A percentile compares a stretch with the other conserved stretches of the same genome.
phyloP scores from a whole-genome alignment of 92 coral and sea anemone genomes.

The Hydrozoanthus gracilis region DNA sequence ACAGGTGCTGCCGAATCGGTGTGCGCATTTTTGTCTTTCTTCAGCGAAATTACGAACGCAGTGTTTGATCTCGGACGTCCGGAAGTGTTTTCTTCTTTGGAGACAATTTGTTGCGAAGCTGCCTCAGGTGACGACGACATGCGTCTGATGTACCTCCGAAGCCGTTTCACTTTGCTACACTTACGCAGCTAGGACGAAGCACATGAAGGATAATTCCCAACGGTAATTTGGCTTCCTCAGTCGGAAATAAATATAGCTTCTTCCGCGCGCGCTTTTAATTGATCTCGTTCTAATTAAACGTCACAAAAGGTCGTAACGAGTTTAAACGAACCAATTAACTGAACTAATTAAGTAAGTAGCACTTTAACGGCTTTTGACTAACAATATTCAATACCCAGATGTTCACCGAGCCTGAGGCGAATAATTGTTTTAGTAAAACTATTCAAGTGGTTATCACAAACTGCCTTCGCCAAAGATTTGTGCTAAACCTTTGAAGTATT shows the following conservation, averaged over 20 bases:
- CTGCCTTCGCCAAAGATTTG: no score
- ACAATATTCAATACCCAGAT: no score
- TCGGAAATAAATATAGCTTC: not conserved
- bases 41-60: constrained; percentile 28
- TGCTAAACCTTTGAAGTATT: no score
- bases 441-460: no score
- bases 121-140: constrained; percentile 90
- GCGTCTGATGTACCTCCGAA: constrained; percentile 91
- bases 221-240: not conserved
- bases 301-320: not conserved
- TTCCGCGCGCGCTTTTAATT: not conserved
- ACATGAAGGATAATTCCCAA: not conserved
- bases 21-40: constrained; percentile 40
- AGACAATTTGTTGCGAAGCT: constrained; percentile 42
- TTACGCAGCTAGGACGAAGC: not conserved
- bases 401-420: no score
- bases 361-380: no score
- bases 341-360: no score
- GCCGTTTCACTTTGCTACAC: constrained; percentile 80
- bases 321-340: no score
- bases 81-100: constrained; percentile 55
- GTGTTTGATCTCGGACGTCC: constrained; percentile 63
- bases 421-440: no score
- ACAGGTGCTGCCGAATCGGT: constrained; percentile 93
- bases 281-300: not conserved